Conservation (phyloP, 2,113 vertebrate genomes). For the Cnemophilus loriae region DNA sequence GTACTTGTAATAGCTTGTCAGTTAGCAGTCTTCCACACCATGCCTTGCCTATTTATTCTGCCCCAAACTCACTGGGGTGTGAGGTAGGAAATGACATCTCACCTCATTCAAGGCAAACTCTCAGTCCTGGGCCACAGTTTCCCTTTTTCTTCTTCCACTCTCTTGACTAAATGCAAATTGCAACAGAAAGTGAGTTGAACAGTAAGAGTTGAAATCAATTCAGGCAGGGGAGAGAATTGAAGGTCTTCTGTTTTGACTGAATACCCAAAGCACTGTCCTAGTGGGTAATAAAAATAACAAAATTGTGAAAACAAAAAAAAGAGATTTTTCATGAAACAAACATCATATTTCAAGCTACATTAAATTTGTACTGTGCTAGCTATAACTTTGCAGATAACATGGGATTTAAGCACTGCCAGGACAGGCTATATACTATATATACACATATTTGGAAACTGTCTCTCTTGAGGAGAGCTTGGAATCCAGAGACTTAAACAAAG, state of each 20-base stretch:
- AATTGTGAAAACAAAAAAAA: neutral
- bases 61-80: neutral
- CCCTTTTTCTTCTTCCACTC: neutral
- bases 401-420: neutral
- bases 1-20: neutral
- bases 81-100: neutral
- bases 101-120: neutral
- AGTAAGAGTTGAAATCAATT: neutral
- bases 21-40: neutral
- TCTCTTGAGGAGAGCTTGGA: neutral
- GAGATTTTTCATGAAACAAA: neutral
- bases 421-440: neutral
- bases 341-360: neutral
- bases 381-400: neutral
- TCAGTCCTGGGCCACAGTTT: neutral
- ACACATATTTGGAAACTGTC: neutral
- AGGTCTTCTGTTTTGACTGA: neutral
- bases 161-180: neutral
- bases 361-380: neutral
- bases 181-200: neutral
- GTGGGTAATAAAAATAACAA: neutral
- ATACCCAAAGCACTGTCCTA: neutral
- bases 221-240: neutral
- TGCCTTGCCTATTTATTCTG: neutral
- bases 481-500: neutral